A percentile compares a stretch with the other conserved stretches of the same genome.
These are phyloP conservation scores for Sycophila texana DNA, from an alignment of 2,888 invertebrate species.

Conservation along the genomic window DNA sequence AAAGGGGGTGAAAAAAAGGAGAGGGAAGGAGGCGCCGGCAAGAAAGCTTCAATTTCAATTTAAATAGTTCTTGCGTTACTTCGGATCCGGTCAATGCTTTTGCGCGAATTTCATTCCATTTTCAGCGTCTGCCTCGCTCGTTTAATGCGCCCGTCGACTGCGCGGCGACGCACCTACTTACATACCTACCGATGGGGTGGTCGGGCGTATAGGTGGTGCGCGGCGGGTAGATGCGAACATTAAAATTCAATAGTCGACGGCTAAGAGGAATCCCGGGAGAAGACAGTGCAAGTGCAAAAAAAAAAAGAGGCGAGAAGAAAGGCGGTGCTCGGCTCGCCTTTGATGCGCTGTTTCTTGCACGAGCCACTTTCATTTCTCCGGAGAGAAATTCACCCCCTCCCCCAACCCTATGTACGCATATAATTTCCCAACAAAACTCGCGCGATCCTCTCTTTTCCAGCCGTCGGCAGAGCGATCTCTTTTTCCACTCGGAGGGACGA, in stretches of 20 bases:
- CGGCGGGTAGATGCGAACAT: slow-evolving; percentile 59
- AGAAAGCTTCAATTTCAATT: slow-evolving; percentile 70
- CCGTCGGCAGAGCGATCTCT: not conserved
- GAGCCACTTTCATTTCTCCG: not conserved
- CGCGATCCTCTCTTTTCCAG: too few relatives aligned
- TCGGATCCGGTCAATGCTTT: slow-evolving; percentile 57
- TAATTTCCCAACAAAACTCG: too few relatives aligned
- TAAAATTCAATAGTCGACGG: slow-evolving; percentile 67
- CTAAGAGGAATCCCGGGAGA: slow-evolving; percentile 59
- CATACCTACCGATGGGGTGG: slow-evolving; percentile 1
- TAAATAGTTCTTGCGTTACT: slow-evolving; percentile 66
- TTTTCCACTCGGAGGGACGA: not conserved
- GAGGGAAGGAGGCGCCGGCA: slow-evolving; percentile 52
- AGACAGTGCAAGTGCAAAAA: slow-evolving; percentile 16
- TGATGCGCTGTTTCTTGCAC: not conserved
- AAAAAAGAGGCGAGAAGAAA: not conserved
- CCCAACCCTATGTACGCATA: too few relatives aligned
- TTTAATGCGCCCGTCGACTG: slow-evolving; percentile 27
- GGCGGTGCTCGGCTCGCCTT: not conserved
- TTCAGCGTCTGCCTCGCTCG: slow-evolving; percentile 28
- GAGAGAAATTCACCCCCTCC: not conserved
- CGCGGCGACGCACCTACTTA: slow-evolving; percentile 51
- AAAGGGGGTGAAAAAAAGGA: slow-evolving; percentile 34
- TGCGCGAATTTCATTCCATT: slow-evolving; percentile 55
- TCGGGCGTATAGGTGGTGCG: slow-evolving; percentile 25